Conservation (phyloP, 2,113 vertebrate genomes). For the Morone chrysops region DNA sequence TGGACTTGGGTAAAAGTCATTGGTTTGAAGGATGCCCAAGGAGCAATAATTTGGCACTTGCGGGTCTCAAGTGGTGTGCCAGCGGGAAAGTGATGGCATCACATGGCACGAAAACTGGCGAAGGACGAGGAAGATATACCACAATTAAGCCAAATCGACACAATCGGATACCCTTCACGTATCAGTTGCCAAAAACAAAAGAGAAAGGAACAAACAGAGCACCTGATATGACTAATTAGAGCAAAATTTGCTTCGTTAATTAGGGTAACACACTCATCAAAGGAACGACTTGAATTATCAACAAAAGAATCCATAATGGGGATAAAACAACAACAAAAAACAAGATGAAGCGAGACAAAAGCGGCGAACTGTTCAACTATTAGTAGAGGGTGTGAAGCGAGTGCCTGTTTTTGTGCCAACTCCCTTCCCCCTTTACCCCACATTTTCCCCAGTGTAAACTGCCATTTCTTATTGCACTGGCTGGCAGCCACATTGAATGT, state of each 20-base stretch:
- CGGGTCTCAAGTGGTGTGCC: constrained; percentile 83
- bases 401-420: constrained; percentile 76
- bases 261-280: constrained; percentile 67
- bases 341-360: constrained; percentile 73
- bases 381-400: constrained; percentile 67
- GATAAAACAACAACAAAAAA: constrained; percentile 66
- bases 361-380: constrained; percentile 62
- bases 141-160: constrained; percentile 51
- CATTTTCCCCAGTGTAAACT: constrained; percentile 67
- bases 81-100: constrained; percentile 79
- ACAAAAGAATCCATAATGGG: constrained; percentile 58
- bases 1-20: constrained; percentile 54
- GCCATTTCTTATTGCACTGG: constrained; percentile 68
- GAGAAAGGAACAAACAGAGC: constrained; percentile 72
- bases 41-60: constrained; percentile 84
- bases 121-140: constrained; percentile 59
- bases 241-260: constrained; percentile 80
- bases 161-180: constrained; percentile 56
- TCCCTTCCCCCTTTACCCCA: constrained; percentile 57
- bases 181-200: constrained; percentile 74
- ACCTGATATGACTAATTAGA: constrained; percentile 79
- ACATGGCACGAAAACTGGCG: constrained; percentile 69
- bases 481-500: constrained; percentile 70
- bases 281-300: constrained; percentile 63
- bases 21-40: constrained; percentile 62